Base-by-base conservation (phyloP, 2,113 vertebrate genomes). In the Solea solea region DNA sequence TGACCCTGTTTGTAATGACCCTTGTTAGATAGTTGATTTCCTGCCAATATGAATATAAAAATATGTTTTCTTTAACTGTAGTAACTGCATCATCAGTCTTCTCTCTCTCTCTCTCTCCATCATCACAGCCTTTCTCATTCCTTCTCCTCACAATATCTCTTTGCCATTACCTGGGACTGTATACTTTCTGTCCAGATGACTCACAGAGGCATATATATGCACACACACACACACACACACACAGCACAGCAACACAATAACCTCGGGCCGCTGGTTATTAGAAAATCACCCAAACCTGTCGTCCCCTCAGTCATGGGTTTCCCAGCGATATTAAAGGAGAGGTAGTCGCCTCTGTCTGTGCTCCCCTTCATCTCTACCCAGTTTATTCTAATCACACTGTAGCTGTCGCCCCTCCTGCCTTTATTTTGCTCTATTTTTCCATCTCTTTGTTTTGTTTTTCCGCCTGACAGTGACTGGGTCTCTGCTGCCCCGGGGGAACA, bases 181-280 rank as follows among this genome's bases (percentile, higher is more conserved):
- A 73, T 83, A 81, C 76, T 83, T 66, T 80, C 59, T 68, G 74
- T 82, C 83, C 73, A 72, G 90, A 82, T 77, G 16, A 71, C 84
- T 71, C 88, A 81, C 60, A 64, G 54, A 81, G 48, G 48, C 82
- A 80, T 66, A 84, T 64, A 34, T 34, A 34, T 34, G 5, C 57
- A 67, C 72, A 78, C 64, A 67, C 41, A 67, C 74, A 80, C 76
- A 86, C 75, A 84, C 62, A 76, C 60, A 76, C 78, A 83, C 81
- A 84, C 64, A 72, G 61, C 59, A 61, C 69, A 67, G 70, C 71
- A 85, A 87, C 81, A 90, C 86, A 92, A 91, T 95, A 93, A 95
- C 95, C 91, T 78, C 84, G 82, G 93, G 92, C 91, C 73, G 80
- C 53, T 88, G 88, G 93, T 95, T 96, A 96, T 96, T 95, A 94